These are phyloP conservation scores for Thymelicus lineola DNA, from an alignment of 2,888 invertebrate species.

Conservation along the genomic window DNA sequence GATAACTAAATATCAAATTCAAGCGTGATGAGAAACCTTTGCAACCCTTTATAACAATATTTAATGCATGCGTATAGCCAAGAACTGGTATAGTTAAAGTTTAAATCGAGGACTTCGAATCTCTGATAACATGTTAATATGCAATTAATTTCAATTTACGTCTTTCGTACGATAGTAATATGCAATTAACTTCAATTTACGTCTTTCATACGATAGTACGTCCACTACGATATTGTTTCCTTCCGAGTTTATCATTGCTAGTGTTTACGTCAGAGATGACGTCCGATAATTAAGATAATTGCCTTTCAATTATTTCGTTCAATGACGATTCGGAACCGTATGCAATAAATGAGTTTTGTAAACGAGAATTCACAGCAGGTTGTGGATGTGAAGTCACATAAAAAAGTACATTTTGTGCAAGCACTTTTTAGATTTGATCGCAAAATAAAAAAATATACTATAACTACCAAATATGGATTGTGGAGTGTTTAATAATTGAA, in stretches of 20 bases:
- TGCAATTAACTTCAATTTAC: constrained; percentile 35
- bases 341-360: neutral
- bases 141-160: constrained; percentile 47
- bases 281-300: constrained; percentile 37
- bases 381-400: neutral
- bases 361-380: constrained; percentile 7
- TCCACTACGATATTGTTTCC: constrained; percentile 53
- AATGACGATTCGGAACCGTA: constrained; percentile 13
- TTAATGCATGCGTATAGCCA: too few relatives aligned
- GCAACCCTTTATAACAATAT: too few relatives aligned
- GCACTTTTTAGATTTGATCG: too few relatives aligned
- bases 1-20: too few relatives aligned
- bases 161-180: constrained; percentile 33
- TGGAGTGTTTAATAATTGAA: too few relatives aligned
- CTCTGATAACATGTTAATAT: neutral
- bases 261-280: constrained; percentile 53
- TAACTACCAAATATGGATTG: too few relatives aligned
- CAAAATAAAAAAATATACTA: too few relatives aligned
- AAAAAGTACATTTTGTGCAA: too few relatives aligned
- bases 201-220: constrained; percentile 38
- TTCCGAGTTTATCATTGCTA: constrained; percentile 61
- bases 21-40: too few relatives aligned
- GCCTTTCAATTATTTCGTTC: constrained; percentile 25
- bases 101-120: too few relatives aligned
- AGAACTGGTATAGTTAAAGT: too few relatives aligned